Evolutionary conservation across 2,888 invertebrate genomes (phyloP).

Genomic region (Luperina nickerlii): DNA sequence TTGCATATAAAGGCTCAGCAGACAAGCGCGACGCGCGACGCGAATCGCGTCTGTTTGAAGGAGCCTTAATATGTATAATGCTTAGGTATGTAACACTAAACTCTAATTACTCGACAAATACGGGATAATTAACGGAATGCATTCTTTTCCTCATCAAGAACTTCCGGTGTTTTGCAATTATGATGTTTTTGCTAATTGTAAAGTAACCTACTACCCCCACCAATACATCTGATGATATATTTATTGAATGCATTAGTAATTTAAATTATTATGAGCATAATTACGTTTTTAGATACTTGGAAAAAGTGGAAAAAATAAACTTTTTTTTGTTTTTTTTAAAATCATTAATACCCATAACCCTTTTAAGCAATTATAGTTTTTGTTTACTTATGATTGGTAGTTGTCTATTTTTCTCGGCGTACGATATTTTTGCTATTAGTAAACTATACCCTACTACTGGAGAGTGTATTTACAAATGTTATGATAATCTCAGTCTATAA

Average conservation of each 20-base stretch:
- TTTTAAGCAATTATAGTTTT: background rate
- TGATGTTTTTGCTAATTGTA: constrained; percentile 4
- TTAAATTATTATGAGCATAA: background rate
- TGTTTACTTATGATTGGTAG: background rate
- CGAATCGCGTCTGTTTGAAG: too few species aligned
- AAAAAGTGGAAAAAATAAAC: background rate
- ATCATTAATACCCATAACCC: background rate
- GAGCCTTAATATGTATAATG: background rate
- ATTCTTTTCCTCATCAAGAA: constrained; percentile 26
- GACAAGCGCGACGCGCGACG: too few species aligned
- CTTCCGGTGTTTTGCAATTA: constrained; percentile 21
- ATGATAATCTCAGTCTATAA: constrained; percentile 9
- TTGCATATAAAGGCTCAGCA: background rate
- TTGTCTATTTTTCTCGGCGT: background rate
- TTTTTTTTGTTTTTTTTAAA: background rate
- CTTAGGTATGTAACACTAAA: constrained; percentile 5
- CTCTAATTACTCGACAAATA: constrained; percentile 34
- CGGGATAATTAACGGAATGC: constrained; percentile 40
- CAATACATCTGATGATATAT: background rate
- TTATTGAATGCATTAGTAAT: background rate
- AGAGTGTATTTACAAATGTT: constrained; percentile 13
- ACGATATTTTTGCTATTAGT: background rate
- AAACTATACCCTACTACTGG: background rate
- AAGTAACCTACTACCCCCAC: background rate
- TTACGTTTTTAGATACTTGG: background rate